These are phyloP conservation scores for Gadopsis marmoratus DNA, from an alignment of 2,797 vertebrate genomes.

Conservation along the genomic window DNA sequence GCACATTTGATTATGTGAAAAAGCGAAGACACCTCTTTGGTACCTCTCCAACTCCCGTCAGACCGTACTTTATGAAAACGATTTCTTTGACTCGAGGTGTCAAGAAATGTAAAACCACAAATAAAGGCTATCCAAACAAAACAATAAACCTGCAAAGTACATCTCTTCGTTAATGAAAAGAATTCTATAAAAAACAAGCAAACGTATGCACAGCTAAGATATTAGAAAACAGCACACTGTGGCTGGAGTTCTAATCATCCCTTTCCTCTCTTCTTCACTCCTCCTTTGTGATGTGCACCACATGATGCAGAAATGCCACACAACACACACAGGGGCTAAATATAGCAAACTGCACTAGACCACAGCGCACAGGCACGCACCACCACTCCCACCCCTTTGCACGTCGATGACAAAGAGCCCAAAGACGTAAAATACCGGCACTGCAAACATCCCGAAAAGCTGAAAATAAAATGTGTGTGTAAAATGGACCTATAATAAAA, in stretches of 20 bases:
- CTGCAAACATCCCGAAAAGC: constrained; percentile 19
- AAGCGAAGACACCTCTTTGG: constrained; percentile 18
- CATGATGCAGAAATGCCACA: constrained; percentile 42
- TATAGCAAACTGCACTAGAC: constrained; percentile 46
- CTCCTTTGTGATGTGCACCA: constrained; percentile 24
- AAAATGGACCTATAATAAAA: constrained; percentile 19
- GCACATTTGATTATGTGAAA: constrained; percentile 24
- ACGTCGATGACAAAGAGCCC: constrained; percentile 33
- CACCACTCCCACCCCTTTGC: constrained; percentile 43
- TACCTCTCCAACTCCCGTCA: constrained; percentile 21
- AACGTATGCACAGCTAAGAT: not conserved
- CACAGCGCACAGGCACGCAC: constrained; percentile 15
- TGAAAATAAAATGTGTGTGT: constrained; percentile 15
- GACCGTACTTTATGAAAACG: constrained; percentile 31
- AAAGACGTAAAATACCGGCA: constrained; percentile 21
- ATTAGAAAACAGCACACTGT: not conserved
- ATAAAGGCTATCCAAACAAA: constrained; percentile 1
- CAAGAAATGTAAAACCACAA: constrained; percentile 14
- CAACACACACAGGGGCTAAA: constrained; percentile 55
- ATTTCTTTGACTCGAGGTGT: constrained; percentile 10
- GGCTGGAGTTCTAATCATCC: not conserved
- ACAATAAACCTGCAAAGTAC: not conserved
- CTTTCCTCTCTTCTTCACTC: constrained; percentile 10
- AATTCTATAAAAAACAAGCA: not conserved
- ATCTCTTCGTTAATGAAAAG: constrained; percentile 18